Percentiles rank a stretch among this genome's conserved stretches.
These are phyloP conservation scores for Sarcophaga rosellei DNA, from an alignment of 2,888 invertebrate species.

Conservation along the genomic window DNA sequence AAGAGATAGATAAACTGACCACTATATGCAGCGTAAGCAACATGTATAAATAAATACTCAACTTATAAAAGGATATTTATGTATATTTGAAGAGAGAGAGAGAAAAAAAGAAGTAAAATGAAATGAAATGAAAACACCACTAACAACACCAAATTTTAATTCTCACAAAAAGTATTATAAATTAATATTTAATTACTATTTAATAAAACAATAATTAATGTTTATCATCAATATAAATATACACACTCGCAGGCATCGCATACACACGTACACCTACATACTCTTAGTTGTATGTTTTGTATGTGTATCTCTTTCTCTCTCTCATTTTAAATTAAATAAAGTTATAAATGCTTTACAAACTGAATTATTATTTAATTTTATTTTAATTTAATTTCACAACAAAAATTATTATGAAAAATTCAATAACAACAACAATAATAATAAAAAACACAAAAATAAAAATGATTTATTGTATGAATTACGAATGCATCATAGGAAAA, in stretches of 20 bases:
- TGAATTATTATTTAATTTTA: slow-evolving; percentile 55
- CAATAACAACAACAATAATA: no score
- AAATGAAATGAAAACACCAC: not conserved
- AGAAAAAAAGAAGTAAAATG: no score
- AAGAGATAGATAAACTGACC: not conserved
- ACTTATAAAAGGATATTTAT: no score
- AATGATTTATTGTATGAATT: slow-evolving; percentile 40
- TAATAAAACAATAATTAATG: slow-evolving; percentile 66
- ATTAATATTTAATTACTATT: slow-evolving; percentile 68
- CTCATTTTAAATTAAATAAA: slow-evolving; percentile 55
- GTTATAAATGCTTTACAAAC: slow-evolving; percentile 59
- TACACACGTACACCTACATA: not conserved
- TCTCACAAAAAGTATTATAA: slow-evolving; percentile 45
- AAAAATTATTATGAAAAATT: slow-evolving; percentile 44
- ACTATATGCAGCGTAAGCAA: not conserved
- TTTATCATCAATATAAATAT: slow-evolving; percentile 44
- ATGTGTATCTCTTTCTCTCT: no score
- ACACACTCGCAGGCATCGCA: not conserved
- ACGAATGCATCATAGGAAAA: not conserved
- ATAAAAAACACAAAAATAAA: not conserved
- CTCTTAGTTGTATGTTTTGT: no score
- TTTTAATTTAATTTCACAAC: slow-evolving; percentile 59
- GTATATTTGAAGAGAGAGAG: no score
- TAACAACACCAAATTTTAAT: not conserved
- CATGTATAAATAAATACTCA: no score